These are phyloP conservation scores for Drosophila watanabei DNA, from an alignment of 1,140 invertebrate species.

Conservation along the genomic window DNA sequence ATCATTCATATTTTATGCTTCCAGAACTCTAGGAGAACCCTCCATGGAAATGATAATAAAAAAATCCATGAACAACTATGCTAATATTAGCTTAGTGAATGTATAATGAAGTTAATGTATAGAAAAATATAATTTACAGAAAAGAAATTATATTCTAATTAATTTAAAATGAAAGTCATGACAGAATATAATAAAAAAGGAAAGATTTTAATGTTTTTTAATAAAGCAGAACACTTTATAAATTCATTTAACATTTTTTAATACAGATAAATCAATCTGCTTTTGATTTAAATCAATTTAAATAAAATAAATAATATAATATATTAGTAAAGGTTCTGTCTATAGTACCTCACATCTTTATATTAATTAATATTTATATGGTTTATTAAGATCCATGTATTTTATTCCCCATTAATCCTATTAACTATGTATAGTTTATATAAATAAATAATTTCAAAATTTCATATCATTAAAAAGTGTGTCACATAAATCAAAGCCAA, in stretches of 20 bases:
- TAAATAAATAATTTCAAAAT: background rate
- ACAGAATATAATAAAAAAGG: no score
- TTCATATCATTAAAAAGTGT: background rate
- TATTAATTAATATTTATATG: no score
- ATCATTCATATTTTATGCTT: slow-evolving; percentile 64
- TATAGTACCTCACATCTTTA: background rate
- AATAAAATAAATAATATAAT: no score
- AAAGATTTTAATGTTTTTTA: no score
- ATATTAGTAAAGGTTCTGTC: no score
- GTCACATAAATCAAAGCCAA: slow-evolving; percentile 17
- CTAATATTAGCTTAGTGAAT: background rate
- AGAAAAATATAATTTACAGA: background rate
- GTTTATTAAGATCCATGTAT: no score
- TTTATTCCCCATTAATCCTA: background rate
- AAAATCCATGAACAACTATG: background rate
- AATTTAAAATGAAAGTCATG: no score
- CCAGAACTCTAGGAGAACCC: background rate
- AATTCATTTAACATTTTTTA: no score
- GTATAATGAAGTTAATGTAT: background rate
- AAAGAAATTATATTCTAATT: background rate
- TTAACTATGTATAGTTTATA: background rate
- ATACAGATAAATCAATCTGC: no score
- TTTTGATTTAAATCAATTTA: no score
- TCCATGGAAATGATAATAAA: background rate
- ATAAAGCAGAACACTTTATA: no score